These are phyloP conservation scores for Garrulus glandarius DNA, from an alignment of 2,797 vertebrate genomes.

Conservation along the genomic window DNA sequence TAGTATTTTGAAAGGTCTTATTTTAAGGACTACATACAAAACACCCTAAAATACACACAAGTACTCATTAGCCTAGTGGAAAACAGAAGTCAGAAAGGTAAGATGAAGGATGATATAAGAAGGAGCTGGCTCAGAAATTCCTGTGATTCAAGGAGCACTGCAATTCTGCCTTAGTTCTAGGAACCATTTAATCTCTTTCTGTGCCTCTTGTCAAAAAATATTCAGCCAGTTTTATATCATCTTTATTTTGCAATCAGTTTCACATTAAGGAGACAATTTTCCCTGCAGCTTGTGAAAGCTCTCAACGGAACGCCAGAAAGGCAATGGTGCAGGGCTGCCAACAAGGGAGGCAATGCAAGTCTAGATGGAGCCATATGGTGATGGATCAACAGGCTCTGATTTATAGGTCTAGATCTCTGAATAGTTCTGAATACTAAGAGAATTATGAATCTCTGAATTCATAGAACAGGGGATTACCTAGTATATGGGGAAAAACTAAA, in stretches of 20 bases:
- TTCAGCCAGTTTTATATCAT: background rate
- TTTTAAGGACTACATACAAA: background rate
- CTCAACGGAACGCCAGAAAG: background rate
- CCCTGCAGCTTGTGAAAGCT: background rate
- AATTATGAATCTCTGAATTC: background rate
- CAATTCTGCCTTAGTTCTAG: background rate
- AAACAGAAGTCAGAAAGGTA: background rate
- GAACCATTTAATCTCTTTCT: background rate
- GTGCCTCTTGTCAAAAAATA: background rate
- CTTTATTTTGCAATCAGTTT: constrained; percentile 13
- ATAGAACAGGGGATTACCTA: background rate
- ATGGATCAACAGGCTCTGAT: background rate
- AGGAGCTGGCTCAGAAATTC: background rate
- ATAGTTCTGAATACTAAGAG: background rate
- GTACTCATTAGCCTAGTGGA: background rate
- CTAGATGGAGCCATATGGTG: background rate
- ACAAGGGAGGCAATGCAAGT: background rate
- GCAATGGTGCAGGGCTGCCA: background rate
- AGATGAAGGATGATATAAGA: background rate
- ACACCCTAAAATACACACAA: background rate
- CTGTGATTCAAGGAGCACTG: background rate
- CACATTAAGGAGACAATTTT: background rate
- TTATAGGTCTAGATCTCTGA: background rate
- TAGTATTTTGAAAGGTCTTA: background rate
- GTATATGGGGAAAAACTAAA: background rate